phyloP scores from a whole-genome alignment of 2,113 vertebrate genomes.

The Eulacestoma nigropectus region DNA sequence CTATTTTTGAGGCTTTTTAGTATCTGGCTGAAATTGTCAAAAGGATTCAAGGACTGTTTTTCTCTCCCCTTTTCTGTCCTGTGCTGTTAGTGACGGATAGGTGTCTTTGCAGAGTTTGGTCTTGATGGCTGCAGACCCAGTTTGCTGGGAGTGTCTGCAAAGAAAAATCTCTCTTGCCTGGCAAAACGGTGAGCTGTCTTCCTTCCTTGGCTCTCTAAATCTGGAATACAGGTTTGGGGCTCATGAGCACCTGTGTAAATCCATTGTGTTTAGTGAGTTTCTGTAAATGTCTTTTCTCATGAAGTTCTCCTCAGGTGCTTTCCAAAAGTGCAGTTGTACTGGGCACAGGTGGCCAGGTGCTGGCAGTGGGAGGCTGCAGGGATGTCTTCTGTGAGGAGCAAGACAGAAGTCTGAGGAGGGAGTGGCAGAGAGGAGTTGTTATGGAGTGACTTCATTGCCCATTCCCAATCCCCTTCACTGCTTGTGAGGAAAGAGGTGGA shows the following conservation, averaged over 20 bases:
- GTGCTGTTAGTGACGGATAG: not conserved
- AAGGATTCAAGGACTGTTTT: not conserved
- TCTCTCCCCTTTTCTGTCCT: not conserved
- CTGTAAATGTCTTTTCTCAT: not conserved
- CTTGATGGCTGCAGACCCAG: not conserved
- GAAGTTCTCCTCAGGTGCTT: not conserved
- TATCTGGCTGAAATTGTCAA: not conserved
- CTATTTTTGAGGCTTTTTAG: not conserved
- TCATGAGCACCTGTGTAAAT: not conserved
- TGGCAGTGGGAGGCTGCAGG: not conserved
- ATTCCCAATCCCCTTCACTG: not conserved
- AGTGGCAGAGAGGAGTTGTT: not conserved
- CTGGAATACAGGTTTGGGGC: not conserved
- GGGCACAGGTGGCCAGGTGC: not conserved
- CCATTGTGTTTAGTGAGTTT: accelerated
- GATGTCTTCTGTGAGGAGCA: not conserved
- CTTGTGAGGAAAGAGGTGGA: not conserved
- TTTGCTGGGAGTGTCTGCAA: not conserved
- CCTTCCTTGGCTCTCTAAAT: not conserved
- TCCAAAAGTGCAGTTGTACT: not conserved
- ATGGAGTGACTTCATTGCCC: accelerated
- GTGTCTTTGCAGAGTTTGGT: not conserved
- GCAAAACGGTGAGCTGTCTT: not conserved
- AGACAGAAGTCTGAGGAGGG: not conserved
- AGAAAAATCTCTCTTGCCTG: not conserved